A percentile compares a stretch with the other conserved stretches of the same genome.
These are phyloP conservation scores for Zaprionus vittiger DNA, from an alignment of 1,140 invertebrate species.

Conservation along the genomic window DNA sequence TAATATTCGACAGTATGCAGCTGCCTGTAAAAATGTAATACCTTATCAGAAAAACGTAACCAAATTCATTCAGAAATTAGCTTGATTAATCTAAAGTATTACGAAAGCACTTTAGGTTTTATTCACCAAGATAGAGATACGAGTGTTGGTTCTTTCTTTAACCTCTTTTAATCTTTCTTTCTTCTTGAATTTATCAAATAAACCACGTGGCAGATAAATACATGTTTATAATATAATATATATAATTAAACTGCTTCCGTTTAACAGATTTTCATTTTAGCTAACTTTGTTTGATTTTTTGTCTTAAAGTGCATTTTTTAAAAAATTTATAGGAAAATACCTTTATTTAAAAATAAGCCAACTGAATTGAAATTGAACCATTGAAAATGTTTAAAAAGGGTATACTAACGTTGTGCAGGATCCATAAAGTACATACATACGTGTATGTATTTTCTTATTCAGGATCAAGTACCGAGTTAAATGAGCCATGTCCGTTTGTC, in stretches of 20 bases:
- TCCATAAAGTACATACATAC: no score
- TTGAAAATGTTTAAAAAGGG: no score
- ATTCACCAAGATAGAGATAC: background rate
- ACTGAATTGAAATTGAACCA: no score
- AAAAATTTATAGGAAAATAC: no score
- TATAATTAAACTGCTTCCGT: background rate
- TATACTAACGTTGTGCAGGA: no score
- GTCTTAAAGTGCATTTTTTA: background rate
- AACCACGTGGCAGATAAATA: background rate
- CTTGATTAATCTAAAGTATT: background rate
- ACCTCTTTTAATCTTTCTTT: background rate
- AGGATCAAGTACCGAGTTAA: no score
- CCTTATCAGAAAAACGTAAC: background rate
- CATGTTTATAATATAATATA: background rate
- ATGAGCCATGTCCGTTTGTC: no score
- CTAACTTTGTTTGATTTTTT: background rate
- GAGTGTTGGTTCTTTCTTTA: background rate
- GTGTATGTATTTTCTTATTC: no score
- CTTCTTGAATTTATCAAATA: background rate
- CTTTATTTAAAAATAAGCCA: no score
- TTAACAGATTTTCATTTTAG: background rate
- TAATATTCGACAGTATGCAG: background rate
- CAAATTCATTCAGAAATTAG: slow-evolving; percentile 12
- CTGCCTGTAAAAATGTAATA: background rate
- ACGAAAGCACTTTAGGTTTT: background rate